Percentiles rank a stretch among this genome's conserved stretches.
Evolutionary conservation across 2,797 vertebrate species (phyloP).

Genomic region (Ammospiza maritima): DNA sequence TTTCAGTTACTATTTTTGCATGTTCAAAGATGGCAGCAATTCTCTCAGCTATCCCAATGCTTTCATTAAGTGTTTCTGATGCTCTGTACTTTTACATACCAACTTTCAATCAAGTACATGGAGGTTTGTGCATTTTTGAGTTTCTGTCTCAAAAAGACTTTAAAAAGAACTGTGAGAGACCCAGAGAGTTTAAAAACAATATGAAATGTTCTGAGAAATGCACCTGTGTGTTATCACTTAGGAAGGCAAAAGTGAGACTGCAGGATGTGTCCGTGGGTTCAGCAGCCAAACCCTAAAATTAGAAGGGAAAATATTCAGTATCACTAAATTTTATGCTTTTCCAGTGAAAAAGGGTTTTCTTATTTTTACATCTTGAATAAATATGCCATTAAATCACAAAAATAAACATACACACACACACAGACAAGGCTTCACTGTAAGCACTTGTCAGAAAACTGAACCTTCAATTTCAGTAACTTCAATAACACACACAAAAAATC

Average conservation of each 20-base stretch:
- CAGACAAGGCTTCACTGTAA: neutral
- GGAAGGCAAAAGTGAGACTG: neutral
- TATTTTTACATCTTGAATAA: neutral
- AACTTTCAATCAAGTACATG: neutral
- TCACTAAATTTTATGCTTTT: neutral
- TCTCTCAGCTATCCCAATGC: neutral
- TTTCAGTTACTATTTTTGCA: neutral
- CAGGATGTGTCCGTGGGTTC: neutral
- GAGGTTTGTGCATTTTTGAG: neutral
- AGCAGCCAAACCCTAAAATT: neutral
- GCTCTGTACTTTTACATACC: neutral
- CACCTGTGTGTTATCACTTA: neutral
- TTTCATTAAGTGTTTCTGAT: neutral
- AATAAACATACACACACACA: neutral
- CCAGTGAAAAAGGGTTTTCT: neutral
- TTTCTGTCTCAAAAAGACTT: neutral
- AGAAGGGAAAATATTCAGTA: neutral
- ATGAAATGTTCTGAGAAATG: neutral
- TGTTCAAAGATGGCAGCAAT: neutral
- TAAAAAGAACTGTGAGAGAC: accelerated
- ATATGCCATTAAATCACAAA: neutral
- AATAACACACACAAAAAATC: accelerated
- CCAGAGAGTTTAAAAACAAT: neutral
- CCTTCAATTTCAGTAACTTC: neutral
- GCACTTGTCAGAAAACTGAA: neutral